Evolutionary conservation across 2,888 invertebrate genomes (phyloP), one percentile per base, ranked within the genome.

Genomic region (Mechanitis mazaeus): DNA sequence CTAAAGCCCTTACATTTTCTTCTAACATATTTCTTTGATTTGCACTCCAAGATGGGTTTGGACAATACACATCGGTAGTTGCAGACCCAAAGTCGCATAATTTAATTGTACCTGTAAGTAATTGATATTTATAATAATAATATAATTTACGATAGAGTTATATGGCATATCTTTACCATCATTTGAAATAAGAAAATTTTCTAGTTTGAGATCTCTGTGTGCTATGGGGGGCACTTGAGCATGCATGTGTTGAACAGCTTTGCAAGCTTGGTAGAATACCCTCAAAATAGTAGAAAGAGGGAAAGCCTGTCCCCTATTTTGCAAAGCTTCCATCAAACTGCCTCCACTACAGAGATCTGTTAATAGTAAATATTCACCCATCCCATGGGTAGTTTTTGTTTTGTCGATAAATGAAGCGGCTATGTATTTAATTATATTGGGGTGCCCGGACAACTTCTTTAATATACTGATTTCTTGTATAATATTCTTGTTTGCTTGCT

Each of bases 61-160:
- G 98, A 58, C 93, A 81, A 80, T 94, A 95, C 58, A 93, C 90
- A 77, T 96, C 95, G 12, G 94, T 94, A 12, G 98, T 97, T 2
- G 98, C 95, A 68, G 98, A 98, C 35, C 99, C 99, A 90, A 99
- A 99, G 91, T 99, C 99, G 90, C 99, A 99, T 67, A 99, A 90
- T 84, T 98, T 99, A 56, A 99, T 93, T 75, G 91, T 84, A 83
- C 91, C 91, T 91, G 56, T 46, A 71, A 69, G 46, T 45, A 57
- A 57, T 59, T 56, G 38, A 53, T 54, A 35, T 38, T 53, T 54
- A 42, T 11, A 50, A 38, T n/a, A 54, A 50, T 28, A 33, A 31
- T 56, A 53, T 35, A 46, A 60, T 35, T 56, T 33, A 33, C 33
- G 7, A 33, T 35, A 54, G 45, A 42, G 9, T 42, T 42, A 42